Conservation (phyloP, 30 jellyfish, hydroid and myxozoan genomes). For the Hydractinia symbiolongicarpus region DNA sequence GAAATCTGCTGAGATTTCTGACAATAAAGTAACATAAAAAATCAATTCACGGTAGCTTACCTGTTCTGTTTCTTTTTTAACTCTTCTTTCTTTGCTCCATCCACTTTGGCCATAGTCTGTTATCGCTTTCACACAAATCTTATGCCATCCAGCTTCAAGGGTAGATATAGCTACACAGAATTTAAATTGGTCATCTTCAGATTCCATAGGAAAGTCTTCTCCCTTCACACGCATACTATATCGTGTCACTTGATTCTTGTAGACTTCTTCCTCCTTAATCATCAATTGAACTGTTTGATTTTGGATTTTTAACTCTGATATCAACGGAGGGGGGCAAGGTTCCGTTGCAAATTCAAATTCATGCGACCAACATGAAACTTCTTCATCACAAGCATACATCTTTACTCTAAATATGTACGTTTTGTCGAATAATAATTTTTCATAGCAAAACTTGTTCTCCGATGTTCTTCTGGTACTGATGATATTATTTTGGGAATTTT, state of each 20-base stretch:
- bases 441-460: neutral
- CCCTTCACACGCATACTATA: neutral
- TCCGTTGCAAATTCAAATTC: neutral
- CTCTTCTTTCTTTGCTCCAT: slow-evolving; percentile 1
- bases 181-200: neutral
- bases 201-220: neutral
- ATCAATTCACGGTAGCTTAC: neutral
- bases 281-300: neutral
- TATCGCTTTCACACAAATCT: neutral
- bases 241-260: neutral
- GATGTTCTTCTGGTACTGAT: neutral
- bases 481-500: neutral
- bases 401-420: neutral
- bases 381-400: neutral
- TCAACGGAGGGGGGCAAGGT: neutral
- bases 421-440: neutral
- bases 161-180: neutral
- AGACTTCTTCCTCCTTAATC: neutral
- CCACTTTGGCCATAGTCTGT: neutral
- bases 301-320: neutral
- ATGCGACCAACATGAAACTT: neutral
- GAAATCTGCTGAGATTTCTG: too few species aligned
- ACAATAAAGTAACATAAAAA: too few species aligned
- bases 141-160: neutral
- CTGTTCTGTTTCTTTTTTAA: neutral